These are phyloP conservation scores for Panurus biarmicus DNA, from an alignment of 2,113 vertebrate genomes.

Conservation along the genomic window DNA sequence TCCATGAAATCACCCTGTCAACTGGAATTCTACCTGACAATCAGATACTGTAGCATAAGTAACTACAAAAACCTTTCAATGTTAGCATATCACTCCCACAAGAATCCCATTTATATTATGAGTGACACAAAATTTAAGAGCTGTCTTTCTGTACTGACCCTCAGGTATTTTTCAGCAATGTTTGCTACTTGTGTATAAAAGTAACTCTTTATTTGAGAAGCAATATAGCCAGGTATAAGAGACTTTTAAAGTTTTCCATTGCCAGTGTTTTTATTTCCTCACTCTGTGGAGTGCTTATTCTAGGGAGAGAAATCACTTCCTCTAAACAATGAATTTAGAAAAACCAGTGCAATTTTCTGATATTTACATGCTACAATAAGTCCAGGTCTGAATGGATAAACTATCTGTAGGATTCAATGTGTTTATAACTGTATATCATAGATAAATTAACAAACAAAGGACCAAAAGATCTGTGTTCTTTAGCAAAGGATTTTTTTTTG, in stretches of 20 bases:
- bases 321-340: neutral
- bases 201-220: neutral
- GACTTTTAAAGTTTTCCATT: neutral
- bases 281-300: neutral
- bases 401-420: neutral
- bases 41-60: neutral
- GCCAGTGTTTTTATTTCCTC: slow-evolving; percentile 4
- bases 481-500: neutral
- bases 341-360: neutral
- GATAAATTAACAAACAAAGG: neutral
- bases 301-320: neutral
- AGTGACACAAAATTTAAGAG: neutral
- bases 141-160: neutral
- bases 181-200: neutral
- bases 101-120: neutral
- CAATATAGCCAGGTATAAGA: neutral
- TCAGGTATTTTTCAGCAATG: neutral
- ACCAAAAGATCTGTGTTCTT: neutral
- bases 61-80: neutral
- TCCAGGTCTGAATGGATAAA: neutral
- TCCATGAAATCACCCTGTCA: neutral
- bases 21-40: neutral
- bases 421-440: neutral
- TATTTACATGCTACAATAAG: neutral
- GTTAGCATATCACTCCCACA: neutral